Percentiles rank a stretch among this genome's conserved stretches.
Conservation (phyloP, 2,113 vertebrate genomes). For the Panthera leo region DNA sequence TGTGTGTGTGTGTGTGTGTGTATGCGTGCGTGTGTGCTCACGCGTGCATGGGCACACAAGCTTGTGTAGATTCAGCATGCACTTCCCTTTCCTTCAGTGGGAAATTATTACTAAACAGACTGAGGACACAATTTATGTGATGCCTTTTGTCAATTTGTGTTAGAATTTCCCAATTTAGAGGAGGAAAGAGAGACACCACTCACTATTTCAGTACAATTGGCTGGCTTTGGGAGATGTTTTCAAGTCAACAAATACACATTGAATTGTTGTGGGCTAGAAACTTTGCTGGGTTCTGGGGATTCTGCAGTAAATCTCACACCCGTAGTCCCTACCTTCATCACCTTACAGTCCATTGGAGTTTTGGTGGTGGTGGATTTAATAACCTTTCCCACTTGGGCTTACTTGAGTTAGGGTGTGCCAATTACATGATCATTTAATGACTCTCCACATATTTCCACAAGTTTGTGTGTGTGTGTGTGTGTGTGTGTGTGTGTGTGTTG, state of each 20-base stretch:
- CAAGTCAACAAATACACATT: neutral
- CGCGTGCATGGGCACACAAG: too few species aligned
- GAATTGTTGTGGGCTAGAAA: neutral
- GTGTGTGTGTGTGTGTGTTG: neutral
- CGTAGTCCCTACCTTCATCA: neutral
- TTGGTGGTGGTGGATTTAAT: neutral
- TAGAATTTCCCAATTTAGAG: neutral
- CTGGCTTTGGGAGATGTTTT: neutral
- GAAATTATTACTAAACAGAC: neutral
- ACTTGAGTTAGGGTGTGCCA: neutral
- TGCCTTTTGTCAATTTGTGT: neutral
- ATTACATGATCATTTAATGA: neutral
- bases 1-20: neutral
- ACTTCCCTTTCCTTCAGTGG: neutral
- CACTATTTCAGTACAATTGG: neutral
- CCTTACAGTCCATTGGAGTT: neutral
- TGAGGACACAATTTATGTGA: neutral
- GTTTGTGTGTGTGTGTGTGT: neutral
- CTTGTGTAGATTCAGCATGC: neutral
- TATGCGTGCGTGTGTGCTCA: rapidly evolving
- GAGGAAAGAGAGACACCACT: neutral
- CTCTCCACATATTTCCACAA: neutral
- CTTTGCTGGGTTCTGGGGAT: neutral
- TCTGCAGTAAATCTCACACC: neutral
- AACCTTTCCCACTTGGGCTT: neutral